phyloP scores from a whole-genome alignment of 2,797 vertebrate species.

The Fundulus diaphanus region DNA sequence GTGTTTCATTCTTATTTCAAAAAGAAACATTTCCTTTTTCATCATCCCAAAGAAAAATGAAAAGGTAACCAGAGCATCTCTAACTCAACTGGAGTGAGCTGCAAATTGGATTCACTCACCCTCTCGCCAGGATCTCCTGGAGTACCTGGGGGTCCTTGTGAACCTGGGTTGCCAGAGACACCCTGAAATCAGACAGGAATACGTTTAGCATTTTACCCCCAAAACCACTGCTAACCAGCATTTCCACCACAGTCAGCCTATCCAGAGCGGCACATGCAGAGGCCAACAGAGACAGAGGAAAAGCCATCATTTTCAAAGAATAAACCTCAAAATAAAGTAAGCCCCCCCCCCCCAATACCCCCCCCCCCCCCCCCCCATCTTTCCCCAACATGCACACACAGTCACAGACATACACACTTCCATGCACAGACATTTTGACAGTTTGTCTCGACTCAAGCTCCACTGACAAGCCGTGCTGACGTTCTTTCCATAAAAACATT shows the following conservation, averaged over 20 bases:
- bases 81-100: conserved; percentile 38
- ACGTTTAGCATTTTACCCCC: conserved; percentile 50
- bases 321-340: conserved; percentile 58
- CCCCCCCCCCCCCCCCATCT: conserved; percentile 10
- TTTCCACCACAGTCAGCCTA: conserved; percentile 59
- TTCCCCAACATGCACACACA: conserved; percentile 26
- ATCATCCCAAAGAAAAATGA: conserved; percentile 3
- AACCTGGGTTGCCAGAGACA: conserved; percentile 90
- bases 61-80: not conserved
- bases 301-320: conserved; percentile 54
- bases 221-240: conserved; percentile 54
- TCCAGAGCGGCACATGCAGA: conserved; percentile 33
- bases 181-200: conserved; percentile 83
- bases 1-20: not conserved
- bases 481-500: conserved; percentile 76
- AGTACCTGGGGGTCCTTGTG: conserved; percentile 89
- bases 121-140: conserved; percentile 92
- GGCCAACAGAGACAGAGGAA: conserved; percentile 65
- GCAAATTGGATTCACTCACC: conserved; percentile 82
- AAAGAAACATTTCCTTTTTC: not conserved
- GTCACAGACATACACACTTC: conserved; percentile 43
- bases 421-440: conserved; percentile 59
- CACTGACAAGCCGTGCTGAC: conserved; percentile 64
- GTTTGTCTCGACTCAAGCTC: conserved; percentile 69
- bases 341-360: conserved; percentile 11